Evolutionary conservation across 2,113 vertebrate species (phyloP), one percentile per base, ranked within the genome.

Genomic region (Thamnaconus septentrionalis): DNA sequence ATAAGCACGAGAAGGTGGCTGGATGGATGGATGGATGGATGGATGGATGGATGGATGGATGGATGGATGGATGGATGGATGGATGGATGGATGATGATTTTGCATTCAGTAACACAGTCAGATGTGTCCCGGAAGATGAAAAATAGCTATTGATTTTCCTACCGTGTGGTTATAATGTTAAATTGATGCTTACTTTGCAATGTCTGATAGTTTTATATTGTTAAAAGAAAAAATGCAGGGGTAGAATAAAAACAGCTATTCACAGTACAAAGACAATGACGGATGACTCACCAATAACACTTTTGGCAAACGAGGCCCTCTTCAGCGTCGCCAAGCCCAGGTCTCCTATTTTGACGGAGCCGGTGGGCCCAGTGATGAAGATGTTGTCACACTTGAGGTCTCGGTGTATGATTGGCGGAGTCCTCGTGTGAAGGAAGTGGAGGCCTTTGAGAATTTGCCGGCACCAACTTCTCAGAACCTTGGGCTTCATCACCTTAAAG

Each of bases 301-400:
- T 99, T 88, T 98, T 99, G 60, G 96, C 97, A 73, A 98, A 99
- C 0, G 96, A 99, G 10, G 96, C 92, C 79, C 97, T 95, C 88
- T 99, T 99, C 67, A 99, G 92, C 12, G 97, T 99, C 51, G 97
- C 97, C 77, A 99, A 80, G 64, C 97, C 97, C 76, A 99, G 90
- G 73, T 99, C 97, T 40, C 97, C 97, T 2, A 99, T 99, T 88
- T 99, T 99, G 71, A 99, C 97, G 3, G 97, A 99, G 75, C 97
- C 97, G 0, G 97, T 98, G 58, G 97, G 97, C 66, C 97, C 97
- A 3, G 97, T 99, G 89, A 99, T 99, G 87, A 99, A 99, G 90
- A 99, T 99, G 91, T 99, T 99, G 90, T 99, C 97, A 56, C 97
- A 99, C 89, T 99, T 99, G 50, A 99, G 93, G 86, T 99, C 97